A percentile compares a stretch with the other conserved stretches of the same genome.
These are phyloP conservation scores for Stichopus chloronotus DNA, from an alignment of 35 echinoderm and acorn worm species.

Conservation along the genomic window DNA sequence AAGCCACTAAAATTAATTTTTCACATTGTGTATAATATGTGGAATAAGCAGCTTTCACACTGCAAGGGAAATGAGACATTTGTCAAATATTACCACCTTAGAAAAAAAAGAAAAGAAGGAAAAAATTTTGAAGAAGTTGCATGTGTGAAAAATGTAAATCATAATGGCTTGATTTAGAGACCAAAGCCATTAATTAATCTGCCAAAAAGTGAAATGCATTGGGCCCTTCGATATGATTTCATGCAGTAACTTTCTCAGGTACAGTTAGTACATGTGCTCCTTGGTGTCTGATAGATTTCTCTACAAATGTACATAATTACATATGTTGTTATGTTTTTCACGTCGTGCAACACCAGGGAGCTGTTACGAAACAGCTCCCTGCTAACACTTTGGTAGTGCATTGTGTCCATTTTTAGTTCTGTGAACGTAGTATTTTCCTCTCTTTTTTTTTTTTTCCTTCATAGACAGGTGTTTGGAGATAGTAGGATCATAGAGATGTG, in stretches of 20 bases:
- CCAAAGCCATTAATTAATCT: not conserved
- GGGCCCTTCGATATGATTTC: not conserved
- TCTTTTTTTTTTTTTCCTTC: too few species aligned
- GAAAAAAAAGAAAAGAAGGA: not conserved
- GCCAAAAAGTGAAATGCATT: not conserved
- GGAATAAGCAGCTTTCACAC: not conserved
- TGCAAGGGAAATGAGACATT: constrained; percentile 9
- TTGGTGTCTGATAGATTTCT: too few species aligned
- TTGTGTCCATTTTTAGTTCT: too few species aligned
- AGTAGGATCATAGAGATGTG: too few species aligned
- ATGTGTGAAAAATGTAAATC: constrained; percentile 12
- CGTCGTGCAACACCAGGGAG: too few species aligned
- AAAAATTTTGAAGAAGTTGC: not conserved
- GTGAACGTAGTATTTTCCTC: too few species aligned
- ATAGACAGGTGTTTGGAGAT: too few species aligned
- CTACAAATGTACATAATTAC: too few species aligned
- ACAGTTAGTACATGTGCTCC: too few species aligned
- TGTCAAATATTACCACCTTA: not conserved
- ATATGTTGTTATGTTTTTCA: too few species aligned
- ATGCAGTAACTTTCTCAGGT: not conserved
- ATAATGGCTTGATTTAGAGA: constrained; percentile 14
- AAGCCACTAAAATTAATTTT: constrained; percentile 3
- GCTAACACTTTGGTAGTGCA: too few species aligned
- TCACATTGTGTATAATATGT: not conserved
- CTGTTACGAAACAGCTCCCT: too few species aligned